These are phyloP conservation scores for Junonia oenone DNA, from an alignment of 2,888 invertebrate genomes.

Conservation along the genomic window DNA sequence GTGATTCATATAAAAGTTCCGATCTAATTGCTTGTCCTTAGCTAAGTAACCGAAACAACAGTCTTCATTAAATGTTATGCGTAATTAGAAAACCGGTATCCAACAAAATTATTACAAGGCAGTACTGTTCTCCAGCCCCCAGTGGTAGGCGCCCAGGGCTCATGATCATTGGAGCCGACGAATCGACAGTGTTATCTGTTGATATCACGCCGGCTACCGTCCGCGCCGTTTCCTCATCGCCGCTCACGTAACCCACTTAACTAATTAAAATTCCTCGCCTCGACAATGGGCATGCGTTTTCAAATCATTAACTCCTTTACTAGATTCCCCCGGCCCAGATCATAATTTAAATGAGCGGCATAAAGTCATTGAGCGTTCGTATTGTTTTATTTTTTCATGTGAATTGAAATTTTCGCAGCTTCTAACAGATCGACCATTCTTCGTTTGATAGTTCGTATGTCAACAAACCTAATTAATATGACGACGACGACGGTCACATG, in stretches of 20 bases:
- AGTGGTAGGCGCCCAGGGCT: not conserved
- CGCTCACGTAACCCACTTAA: constrained; percentile 52
- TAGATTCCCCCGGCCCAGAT: constrained; percentile 5
- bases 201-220: not conserved
- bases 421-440: not conserved
- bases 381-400: constrained; percentile 12
- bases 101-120: too few relatives aligned
- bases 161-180: not conserved
- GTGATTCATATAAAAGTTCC: not conserved
- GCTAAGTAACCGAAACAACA: not conserved
- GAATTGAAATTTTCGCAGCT: not conserved
- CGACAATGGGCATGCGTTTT: constrained; percentile 52
- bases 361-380: constrained; percentile 4
- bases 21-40: not conserved
- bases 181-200: constrained; percentile 3
- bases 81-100: too few relatives aligned
- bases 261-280: constrained; percentile 64
- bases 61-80: too few relatives aligned
- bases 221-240: not conserved
- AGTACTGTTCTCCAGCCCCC: too few relatives aligned
- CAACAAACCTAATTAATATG: not conserved
- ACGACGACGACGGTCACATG: not conserved
- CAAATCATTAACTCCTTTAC: constrained; percentile 41
- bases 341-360: constrained; percentile 5
- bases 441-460: not conserved